phyloP scores from a whole-genome alignment of 2,888 invertebrate species.

The Platypus cylindrus region DNA sequence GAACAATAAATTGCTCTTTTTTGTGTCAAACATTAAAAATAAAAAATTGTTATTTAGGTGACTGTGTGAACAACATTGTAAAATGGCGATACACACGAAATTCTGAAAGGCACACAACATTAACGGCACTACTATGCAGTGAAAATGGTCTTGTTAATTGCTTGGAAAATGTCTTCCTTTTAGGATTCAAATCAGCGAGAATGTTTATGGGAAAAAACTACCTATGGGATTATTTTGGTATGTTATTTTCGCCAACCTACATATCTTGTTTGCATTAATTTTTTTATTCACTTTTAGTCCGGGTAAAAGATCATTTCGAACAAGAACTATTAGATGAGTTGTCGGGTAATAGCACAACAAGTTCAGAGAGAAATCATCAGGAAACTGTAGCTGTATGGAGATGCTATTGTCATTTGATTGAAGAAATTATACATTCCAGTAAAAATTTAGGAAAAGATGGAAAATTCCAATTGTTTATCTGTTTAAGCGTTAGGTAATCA shows the following conservation, averaged over 20 bases:
- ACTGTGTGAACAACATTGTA: conserved; percentile 92
- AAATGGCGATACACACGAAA: conserved; percentile 91
- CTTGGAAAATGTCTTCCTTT: conserved; percentile 88
- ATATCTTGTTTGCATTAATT: background rate
- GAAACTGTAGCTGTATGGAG: conserved; percentile 61
- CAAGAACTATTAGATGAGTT: conserved; percentile 53
- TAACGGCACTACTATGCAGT: conserved; percentile 89
- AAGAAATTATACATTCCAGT: conserved; percentile 76
- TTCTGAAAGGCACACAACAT: conserved; percentile 66
- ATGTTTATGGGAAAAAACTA: conserved; percentile 90
- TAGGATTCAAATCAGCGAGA: conserved; percentile 85
- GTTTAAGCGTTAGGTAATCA: conserved; percentile 75
- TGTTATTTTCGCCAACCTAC: conserved; percentile 5
- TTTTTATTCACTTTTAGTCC: conserved; percentile 41
- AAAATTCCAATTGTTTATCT: conserved; percentile 93
- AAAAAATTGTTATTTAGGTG: conserved; percentile 42
- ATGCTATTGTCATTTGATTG: conserved; percentile 78
- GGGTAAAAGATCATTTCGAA: conserved; percentile 71
- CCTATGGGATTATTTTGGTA: conserved; percentile 97
- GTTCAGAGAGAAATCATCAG: conserved; percentile 34
- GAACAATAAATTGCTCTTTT: too few relatives aligned
- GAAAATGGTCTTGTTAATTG: conserved; percentile 89
- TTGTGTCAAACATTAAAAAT: too few relatives aligned
- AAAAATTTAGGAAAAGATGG: conserved; percentile 92
- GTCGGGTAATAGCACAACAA: conserved; percentile 30